Percentiles rank a stretch among this genome's conserved stretches.
phyloP scores from a whole-genome alignment of 2,113 vertebrate species.

The Anseranas semipalmata region DNA sequence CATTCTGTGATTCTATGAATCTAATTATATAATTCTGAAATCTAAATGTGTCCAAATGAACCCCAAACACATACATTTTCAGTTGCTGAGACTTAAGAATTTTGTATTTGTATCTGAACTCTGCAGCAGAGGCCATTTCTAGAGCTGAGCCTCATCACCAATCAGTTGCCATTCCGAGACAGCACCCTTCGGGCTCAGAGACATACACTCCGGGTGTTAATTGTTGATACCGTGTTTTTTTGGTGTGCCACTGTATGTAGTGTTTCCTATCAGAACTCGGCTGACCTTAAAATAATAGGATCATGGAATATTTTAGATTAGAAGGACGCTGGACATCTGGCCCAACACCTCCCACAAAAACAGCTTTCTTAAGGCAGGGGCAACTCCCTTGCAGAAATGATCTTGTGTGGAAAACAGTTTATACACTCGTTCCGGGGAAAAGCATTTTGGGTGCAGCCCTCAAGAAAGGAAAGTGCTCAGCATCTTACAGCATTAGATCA shows the following conservation, averaged over 20 bases:
- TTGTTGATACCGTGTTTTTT: neutral
- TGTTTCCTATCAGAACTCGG: neutral
- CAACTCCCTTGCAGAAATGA: neutral
- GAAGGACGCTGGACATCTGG: neutral
- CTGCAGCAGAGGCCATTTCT: neutral
- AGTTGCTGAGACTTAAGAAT: neutral
- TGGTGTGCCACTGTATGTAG: neutral
- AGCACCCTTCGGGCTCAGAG: neutral
- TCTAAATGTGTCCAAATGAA: neutral
- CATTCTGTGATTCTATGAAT: too few species aligned
- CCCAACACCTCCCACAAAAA: neutral
- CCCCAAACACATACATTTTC: neutral
- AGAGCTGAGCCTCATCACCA: neutral
- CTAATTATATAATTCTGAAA: neutral
- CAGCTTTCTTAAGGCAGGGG: neutral
- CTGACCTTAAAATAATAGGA: neutral
- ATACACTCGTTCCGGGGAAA: neutral
- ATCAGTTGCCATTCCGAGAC: neutral
- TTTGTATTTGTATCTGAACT: neutral
- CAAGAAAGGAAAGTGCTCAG: neutral
- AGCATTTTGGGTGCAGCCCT: neutral
- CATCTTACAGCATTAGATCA: neutral
- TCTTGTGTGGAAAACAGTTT: neutral
- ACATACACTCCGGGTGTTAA: neutral
- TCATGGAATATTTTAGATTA: neutral